Evolutionary conservation across 2,113 vertebrate genomes (phyloP).

Genomic region (Platichthys flesus): DNA sequence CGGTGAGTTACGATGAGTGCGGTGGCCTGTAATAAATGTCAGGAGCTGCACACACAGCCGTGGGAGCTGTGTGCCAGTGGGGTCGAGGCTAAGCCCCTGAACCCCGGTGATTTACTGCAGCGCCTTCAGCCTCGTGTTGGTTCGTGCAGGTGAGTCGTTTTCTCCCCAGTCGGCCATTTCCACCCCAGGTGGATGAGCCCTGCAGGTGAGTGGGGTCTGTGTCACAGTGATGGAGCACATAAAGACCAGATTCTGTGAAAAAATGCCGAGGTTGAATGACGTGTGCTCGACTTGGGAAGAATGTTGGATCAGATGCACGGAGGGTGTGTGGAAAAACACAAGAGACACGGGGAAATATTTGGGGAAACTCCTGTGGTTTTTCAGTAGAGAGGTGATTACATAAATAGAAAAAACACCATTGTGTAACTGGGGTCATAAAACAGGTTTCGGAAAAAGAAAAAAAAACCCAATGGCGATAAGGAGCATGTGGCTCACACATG

Average conservation of each 20-base stretch:
- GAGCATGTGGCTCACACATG: slow-evolving; percentile 68
- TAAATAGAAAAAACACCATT: slow-evolving; percentile 21
- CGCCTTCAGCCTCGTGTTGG: slow-evolving; percentile 15
- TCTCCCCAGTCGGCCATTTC: slow-evolving; percentile 30
- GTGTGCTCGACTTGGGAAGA: background rate
- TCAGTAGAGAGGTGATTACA: slow-evolving; percentile 54
- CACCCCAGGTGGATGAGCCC: slow-evolving; percentile 49
- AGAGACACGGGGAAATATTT: too few relatives aligned
- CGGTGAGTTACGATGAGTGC: background rate
- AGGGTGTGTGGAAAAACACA: too few relatives aligned
- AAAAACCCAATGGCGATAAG: background rate
- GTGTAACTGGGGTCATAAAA: slow-evolving; percentile 27
- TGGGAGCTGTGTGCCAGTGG: background rate
- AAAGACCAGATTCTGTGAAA: slow-evolving; percentile 34
- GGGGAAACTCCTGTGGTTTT: slow-evolving; percentile 37
- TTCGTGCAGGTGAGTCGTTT: slow-evolving; percentile 23
- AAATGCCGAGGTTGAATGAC: slow-evolving; percentile 15
- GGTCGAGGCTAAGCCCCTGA: slow-evolving; percentile 20
- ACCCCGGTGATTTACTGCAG: slow-evolving; percentile 38
- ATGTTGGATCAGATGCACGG: too few relatives aligned
- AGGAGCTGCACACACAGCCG: slow-evolving; percentile 5
- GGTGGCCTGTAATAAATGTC: slow-evolving; percentile 1
- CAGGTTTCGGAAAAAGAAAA: background rate
- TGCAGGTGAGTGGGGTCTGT: slow-evolving; percentile 51
- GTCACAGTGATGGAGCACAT: slow-evolving; percentile 55